A percentile compares a stretch with the other conserved stretches of the same genome.
Conservation (phyloP, 2,888 invertebrate species). For the Rhagonycha lutea region DNA sequence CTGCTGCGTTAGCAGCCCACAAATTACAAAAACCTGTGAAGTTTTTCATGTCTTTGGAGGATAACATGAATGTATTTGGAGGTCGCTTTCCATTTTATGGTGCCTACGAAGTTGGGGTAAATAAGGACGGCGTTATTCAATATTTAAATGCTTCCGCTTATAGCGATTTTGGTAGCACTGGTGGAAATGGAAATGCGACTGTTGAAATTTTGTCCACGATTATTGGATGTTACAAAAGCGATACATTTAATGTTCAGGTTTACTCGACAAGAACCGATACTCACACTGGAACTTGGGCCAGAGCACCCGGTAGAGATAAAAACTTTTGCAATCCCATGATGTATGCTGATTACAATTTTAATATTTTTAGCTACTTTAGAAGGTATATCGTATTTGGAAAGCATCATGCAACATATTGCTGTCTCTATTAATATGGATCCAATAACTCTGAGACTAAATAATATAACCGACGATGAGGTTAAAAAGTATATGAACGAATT, state of each 20-base stretch:
- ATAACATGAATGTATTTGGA: constrained; percentile 72
- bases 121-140: constrained; percentile 68
- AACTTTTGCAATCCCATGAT: background rate
- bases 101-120: constrained; percentile 70
- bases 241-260: constrained; percentile 55
- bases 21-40: constrained; percentile 68
- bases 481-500: constrained; percentile 61
- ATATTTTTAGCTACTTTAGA: constrained; percentile 62
- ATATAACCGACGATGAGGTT: constrained; percentile 54
- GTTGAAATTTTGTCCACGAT: constrained; percentile 46
- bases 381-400: constrained; percentile 65
- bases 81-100: constrained; percentile 65
- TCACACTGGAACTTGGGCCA: constrained; percentile 64
- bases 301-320: constrained; percentile 67
- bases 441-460: constrained; percentile 60
- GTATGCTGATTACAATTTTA: background rate
- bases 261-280: constrained; percentile 65
- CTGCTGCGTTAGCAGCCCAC: constrained; percentile 71
- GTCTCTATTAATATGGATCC: constrained; percentile 61
- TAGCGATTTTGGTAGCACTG: constrained; percentile 60
- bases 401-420: constrained; percentile 71
- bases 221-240: constrained; percentile 66
- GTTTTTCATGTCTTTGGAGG: constrained; percentile 70
- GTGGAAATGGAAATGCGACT: constrained; percentile 59
- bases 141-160: constrained; percentile 63